A percentile compares a stretch with the other conserved stretches of the same genome.
Conservation (phyloP, 2,888 invertebrate species). For the Drosophila tanythrix region DNA sequence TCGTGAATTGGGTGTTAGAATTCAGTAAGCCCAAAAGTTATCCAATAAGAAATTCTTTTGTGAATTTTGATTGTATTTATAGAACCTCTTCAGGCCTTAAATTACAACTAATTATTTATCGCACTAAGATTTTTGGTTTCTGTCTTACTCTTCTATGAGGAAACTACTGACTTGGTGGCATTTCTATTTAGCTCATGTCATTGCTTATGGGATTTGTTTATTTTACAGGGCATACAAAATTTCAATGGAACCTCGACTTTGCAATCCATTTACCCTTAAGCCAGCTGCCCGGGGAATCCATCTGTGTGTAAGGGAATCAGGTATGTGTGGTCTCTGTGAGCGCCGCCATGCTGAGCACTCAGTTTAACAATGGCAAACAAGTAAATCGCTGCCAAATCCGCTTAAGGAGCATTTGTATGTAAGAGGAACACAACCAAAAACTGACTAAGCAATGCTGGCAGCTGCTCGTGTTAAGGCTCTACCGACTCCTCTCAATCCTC, state of each 20-base stretch:
- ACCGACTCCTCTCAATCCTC: neutral
- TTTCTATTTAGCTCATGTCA: slow-evolving; percentile 1
- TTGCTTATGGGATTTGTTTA: slow-evolving; percentile 6
- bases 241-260: neutral
- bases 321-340: slow-evolving; percentile 7
- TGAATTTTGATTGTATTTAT: neutral
- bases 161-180: neutral
- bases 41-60: neutral
- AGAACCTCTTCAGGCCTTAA: neutral
- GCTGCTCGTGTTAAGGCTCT: slow-evolving; percentile 21
- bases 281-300: slow-evolving; percentile 15
- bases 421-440: slow-evolving; percentile 48
- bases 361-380: slow-evolving; percentile 80
- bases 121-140: neutral
- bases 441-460: slow-evolving; percentile 44
- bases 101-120: neutral
- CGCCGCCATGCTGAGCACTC: slow-evolving; percentile 72
- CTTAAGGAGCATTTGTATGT: slow-evolving; percentile 80
- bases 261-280: slow-evolving; percentile 19
- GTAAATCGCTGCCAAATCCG: slow-evolving; percentile 74
- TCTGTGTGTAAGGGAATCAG: slow-evolving; percentile 18
- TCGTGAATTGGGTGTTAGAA: neutral
- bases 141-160: neutral
- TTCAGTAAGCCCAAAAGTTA: neutral
- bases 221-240: slow-evolving; percentile 38